Conservation (phyloP, 2,113 vertebrate species). For the Rhineura floridana region DNA sequence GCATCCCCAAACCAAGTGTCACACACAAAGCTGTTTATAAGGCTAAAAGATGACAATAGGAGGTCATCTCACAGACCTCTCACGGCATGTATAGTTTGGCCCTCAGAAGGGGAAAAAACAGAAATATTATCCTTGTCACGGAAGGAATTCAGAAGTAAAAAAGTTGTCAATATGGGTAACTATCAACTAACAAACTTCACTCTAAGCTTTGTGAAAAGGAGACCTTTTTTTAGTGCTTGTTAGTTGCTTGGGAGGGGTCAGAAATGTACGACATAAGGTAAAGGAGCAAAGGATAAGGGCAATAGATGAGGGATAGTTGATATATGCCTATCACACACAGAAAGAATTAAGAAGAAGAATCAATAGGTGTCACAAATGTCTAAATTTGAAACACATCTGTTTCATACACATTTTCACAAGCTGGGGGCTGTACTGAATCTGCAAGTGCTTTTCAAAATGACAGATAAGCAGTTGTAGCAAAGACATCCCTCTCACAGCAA, state of each 20-base stretch:
- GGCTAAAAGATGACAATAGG: neutral
- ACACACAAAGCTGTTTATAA: neutral
- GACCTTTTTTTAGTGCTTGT: too few relatives aligned
- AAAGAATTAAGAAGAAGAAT: neutral
- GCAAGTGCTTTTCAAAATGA: neutral
- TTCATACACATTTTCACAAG: constrained; percentile 3
- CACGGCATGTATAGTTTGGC: neutral
- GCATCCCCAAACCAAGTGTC: neutral
- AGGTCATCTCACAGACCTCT: neutral
- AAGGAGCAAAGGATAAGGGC: neutral
- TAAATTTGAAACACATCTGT: neutral
- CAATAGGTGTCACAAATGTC: neutral
- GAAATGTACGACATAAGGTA: neutral
- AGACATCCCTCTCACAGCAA: constrained; percentile 25
- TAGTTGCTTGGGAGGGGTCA: neutral
- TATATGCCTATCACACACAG: neutral
- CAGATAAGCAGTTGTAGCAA: neutral
- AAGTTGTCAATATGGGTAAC: too few relatives aligned
- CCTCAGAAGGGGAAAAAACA: neutral
- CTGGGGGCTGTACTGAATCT: neutral
- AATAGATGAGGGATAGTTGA: neutral
- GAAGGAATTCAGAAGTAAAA: neutral
- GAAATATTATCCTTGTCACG: neutral
- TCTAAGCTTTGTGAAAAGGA: neutral
- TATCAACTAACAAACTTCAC: neutral